phyloP scores from a whole-genome alignment of 2,797 vertebrate genomes.

The Lepilemur ruficaudatus region DNA sequence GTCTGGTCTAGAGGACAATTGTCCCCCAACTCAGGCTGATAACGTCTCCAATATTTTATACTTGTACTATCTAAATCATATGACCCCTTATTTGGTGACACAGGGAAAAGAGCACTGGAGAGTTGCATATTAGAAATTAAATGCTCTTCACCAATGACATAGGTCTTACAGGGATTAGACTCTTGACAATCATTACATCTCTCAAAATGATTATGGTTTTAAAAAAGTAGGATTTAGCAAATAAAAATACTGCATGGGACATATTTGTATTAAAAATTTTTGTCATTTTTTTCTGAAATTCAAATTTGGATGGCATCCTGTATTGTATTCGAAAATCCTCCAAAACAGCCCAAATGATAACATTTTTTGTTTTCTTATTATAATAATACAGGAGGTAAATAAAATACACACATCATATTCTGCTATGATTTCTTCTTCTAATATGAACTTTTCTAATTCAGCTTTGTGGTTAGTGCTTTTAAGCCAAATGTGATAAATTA shows the following conservation, averaged over 20 bases:
- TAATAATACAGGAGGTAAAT: not conserved
- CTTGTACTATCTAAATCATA: not conserved
- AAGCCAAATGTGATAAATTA: not conserved
- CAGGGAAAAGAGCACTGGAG: not conserved
- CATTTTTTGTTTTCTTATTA: not conserved
- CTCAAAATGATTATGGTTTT: not conserved
- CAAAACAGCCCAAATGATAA: not conserved
- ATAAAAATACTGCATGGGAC: not conserved
- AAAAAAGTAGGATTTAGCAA: not conserved
- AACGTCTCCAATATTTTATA: not conserved
- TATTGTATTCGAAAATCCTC: not conserved
- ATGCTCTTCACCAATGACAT: not conserved
- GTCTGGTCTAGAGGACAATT: not conserved
- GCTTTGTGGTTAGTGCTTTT: not conserved
- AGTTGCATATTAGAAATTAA: not conserved
- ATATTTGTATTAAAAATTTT: not conserved
- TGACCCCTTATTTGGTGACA: not conserved
- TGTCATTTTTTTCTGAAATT: not conserved
- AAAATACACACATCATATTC: not conserved
- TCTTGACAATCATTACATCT: not conserved
- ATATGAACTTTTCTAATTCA: not conserved
- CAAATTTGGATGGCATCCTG: not conserved
- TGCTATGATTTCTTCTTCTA: not conserved
- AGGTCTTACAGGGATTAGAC: not conserved
- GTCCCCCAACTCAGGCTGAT: not conserved